Conservation (phyloP, 2,888 invertebrate species). For the Drosophila kokeensis region DNA sequence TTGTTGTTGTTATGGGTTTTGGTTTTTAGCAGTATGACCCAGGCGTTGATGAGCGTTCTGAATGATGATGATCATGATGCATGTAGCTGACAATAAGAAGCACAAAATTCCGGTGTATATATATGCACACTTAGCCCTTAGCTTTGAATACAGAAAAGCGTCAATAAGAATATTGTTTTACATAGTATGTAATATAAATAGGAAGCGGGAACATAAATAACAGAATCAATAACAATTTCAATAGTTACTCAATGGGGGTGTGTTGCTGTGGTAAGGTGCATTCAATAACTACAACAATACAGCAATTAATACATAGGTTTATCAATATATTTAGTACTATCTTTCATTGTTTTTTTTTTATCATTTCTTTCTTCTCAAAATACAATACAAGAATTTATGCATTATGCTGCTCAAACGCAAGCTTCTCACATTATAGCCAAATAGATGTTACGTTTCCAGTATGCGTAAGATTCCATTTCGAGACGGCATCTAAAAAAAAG, state of each 20-base stretch:
- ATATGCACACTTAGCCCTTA: slow-evolving; percentile 30
- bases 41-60: slow-evolving; percentile 28
- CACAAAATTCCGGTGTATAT: slow-evolving; percentile 33
- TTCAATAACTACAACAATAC: slow-evolving; percentile 70
- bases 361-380: slow-evolving; percentile 48
- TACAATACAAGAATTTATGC: slow-evolving; percentile 55
- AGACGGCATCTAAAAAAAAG: slow-evolving; percentile 66
- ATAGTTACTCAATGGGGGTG: slow-evolving; percentile 38
- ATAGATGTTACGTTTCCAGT: slow-evolving; percentile 4
- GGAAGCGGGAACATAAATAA: slow-evolving; percentile 28
- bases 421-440: slow-evolving; percentile 38
- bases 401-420: slow-evolving; percentile 28
- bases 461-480: slow-evolving; percentile 6
- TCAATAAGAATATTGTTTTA: slow-evolving; percentile 31
- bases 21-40: slow-evolving; percentile 35
- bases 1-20: slow-evolving; percentile 23
- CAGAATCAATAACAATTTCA: slow-evolving; percentile 42
- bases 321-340: slow-evolving; percentile 58
- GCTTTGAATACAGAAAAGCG: slow-evolving; percentile 42
- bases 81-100: slow-evolving; percentile 31
- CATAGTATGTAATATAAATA: slow-evolving; percentile 28
- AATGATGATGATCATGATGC: slow-evolving; percentile 20
- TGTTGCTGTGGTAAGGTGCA: slow-evolving; percentile 44
- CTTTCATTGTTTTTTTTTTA: slow-evolving; percentile 15
- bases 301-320: slow-evolving; percentile 69